Evolutionary conservation across 2,113 vertebrate genomes (phyloP), one percentile per base, ranked within the genome.

Genomic region (Eolophus roseicapilla): DNA sequence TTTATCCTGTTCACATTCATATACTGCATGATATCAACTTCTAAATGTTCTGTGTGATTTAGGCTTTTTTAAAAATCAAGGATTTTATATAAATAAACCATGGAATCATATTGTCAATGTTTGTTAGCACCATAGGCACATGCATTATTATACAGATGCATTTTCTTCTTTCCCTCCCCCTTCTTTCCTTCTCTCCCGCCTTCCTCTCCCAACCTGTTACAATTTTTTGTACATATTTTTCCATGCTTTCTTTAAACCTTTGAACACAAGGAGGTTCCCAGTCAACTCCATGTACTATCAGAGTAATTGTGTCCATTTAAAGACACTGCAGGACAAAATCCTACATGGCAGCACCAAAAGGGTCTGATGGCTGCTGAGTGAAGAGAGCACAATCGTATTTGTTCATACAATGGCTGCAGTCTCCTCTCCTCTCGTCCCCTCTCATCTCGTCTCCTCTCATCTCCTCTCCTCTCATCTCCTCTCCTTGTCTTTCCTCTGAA

Each of bases 31-130:
- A 29, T 68, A 86, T 64, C 39, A 83, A 19, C 29, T 88, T 83
- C 17, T 35, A 3, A 17, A 47, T 63, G 6, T 67, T 92, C 50
- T 68, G 37, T 53, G 13, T 46, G 33, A 33, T 43, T 79, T 62
- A 44, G 55, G 24, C 7, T 65, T 85, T 57, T 77, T 75, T 88
- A 44, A 44, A 65, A 90, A 50, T 68, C 55, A 35, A 81, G 11
- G 41, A 55, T 90, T 94, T 94, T 80, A 23, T 74, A 80, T 46
- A 86, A 88, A 88, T 83, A 93, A 86, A 59, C 19, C 9, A 27
- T 23, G 25, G 44, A 90, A 95, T 31, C 20, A 41, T 77, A 49
- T 53, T 69, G 24, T 57, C 35, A 82, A 4, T 76, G 31, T 91
- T 94, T 94, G 70, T 63, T 73, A 67, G 23, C 63, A 70, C 28